Evolutionary conservation across 2,888 invertebrate genomes (phyloP).

Genomic region (Eilema depressum): DNA sequence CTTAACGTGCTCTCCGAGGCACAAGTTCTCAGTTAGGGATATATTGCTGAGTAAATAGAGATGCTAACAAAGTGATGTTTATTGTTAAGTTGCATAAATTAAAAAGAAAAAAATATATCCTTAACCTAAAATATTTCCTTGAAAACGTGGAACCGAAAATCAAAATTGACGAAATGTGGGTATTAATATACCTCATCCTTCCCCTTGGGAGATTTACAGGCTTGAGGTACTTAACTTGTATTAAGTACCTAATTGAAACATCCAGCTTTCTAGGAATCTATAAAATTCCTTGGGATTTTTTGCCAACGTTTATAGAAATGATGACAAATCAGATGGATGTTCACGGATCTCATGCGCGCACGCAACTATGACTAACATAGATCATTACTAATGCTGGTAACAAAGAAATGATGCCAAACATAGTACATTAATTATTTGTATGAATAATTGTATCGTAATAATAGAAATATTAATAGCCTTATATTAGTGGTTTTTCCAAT

Average conservation of each 20-base stretch:
- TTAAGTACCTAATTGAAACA: background rate
- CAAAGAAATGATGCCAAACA: constrained; percentile 40
- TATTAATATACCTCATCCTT: too few species aligned
- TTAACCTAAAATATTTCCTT: too few species aligned
- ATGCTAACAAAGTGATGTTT: too few species aligned
- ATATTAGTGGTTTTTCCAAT: background rate
- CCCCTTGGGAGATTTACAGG: too few species aligned
- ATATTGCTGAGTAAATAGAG: too few species aligned
- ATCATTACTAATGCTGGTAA: constrained; percentile 44
- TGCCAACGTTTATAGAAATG: constrained; percentile 26
- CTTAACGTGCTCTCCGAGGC: too few species aligned
- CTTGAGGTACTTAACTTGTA: too few species aligned
- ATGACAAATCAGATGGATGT: constrained; percentile 42
- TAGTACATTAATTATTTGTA: constrained; percentile 26
- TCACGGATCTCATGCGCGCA: constrained; percentile 52
- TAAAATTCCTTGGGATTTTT: constrained; percentile 22
- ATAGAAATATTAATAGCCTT: background rate
- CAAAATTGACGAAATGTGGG: too few species aligned
- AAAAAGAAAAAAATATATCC: too few species aligned
- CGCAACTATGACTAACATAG: constrained; percentile 45
- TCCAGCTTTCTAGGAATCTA: background rate
- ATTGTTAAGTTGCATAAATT: too few species aligned
- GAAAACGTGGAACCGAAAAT: too few species aligned
- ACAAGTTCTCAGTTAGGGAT: too few species aligned
- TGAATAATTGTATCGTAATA: background rate